Conservation (phyloP, 2,113 vertebrate genomes). For the Varanus salvator region DNA sequence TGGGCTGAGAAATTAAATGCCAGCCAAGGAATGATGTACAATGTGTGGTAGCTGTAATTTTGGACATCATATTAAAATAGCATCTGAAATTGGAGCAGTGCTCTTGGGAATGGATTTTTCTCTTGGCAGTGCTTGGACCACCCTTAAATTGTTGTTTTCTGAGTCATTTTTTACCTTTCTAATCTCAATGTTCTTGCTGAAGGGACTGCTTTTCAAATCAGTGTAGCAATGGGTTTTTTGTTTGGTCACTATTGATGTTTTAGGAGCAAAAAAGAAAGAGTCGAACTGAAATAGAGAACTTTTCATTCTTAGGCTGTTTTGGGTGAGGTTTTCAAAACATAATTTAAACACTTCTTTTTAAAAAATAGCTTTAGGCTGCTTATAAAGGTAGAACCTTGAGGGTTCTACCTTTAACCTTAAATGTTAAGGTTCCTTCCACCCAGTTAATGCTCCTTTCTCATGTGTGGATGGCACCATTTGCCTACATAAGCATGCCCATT, state of each 20-base stretch:
- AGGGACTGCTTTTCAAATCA: neutral
- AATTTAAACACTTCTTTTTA: too few species aligned
- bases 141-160: slow-evolving; percentile 11
- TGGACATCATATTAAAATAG: slow-evolving; percentile 3
- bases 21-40: neutral
- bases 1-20: neutral
- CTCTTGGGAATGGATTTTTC: slow-evolving; percentile 19
- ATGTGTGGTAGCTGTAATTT: neutral
- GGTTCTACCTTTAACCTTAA: too few species aligned
- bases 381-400: too few species aligned
- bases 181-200: neutral
- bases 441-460: too few species aligned
- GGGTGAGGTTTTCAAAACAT: too few species aligned
- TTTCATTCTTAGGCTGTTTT: too few species aligned
- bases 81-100: neutral
- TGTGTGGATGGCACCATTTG: too few species aligned
- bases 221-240: neutral
- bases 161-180: neutral
- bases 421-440: too few species aligned
- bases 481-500: too few species aligned
- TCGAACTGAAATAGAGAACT: too few species aligned
- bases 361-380: too few species aligned
- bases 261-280: too few species aligned
- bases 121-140: neutral
- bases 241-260: neutral